A percentile compares a stretch with the other conserved stretches of the same genome.
phyloP scores from a whole-genome alignment of 35 echinoderm and acorn worm genomes.

The Diadema setosum region DNA sequence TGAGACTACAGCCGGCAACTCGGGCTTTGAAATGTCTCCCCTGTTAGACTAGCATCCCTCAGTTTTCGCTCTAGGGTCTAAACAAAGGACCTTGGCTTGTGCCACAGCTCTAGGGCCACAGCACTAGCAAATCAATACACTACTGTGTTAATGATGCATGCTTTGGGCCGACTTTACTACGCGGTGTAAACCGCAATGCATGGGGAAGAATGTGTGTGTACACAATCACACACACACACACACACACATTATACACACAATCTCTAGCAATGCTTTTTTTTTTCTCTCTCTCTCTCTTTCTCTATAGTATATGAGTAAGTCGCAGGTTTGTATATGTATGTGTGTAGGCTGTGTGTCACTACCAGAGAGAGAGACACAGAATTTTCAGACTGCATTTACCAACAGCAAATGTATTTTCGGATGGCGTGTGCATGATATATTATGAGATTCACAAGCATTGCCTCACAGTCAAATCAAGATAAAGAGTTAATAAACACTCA shows the following conservation, averaged over 20 bases:
- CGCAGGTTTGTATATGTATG: too few relatives aligned
- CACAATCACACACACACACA: background rate
- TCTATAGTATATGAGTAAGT: too few relatives aligned
- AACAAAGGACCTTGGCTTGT: slow-evolving; percentile 31
- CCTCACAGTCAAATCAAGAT: too few relatives aligned
- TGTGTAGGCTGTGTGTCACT: too few relatives aligned
- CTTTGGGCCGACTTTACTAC: background rate
- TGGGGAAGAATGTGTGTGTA: background rate
- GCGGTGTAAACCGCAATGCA: background rate
- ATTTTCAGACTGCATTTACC: too few relatives aligned
- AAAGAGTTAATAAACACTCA: too few relatives aligned
- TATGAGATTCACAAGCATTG: too few relatives aligned
- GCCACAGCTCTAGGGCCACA: slow-evolving; percentile 1
- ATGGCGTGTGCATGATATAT: too few relatives aligned
- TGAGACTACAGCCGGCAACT: background rate
- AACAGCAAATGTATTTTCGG: too few relatives aligned
- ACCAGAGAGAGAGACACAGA: too few relatives aligned
- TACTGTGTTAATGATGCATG: slow-evolving; percentile 1
- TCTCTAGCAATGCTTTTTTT: too few relatives aligned
- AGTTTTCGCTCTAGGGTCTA: background rate
- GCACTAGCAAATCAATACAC: slow-evolving; percentile 16
- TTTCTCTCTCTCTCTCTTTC: too few relatives aligned
- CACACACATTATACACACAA: background rate
- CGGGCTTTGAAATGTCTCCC: background rate
- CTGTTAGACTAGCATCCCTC: background rate